phyloP scores from a whole-genome alignment of 2,888 invertebrate genomes.

The Piscicola geometra region DNA sequence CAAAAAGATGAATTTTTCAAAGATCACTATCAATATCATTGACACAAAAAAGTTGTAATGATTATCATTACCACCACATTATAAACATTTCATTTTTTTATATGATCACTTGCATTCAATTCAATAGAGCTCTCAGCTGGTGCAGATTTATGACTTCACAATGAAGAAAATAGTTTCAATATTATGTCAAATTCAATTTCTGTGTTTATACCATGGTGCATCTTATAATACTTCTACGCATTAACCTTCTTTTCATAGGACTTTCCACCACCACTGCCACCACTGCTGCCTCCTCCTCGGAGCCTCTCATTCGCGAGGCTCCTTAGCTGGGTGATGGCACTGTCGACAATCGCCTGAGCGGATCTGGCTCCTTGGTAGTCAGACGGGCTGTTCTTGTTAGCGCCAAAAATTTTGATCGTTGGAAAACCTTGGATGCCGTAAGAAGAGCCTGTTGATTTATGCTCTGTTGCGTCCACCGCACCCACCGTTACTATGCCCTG shows the following conservation, averaged over 20 bases:
- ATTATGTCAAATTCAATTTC: too few relatives aligned
- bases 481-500: conserved; percentile 89
- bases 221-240: too few relatives aligned
- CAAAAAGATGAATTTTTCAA: too few relatives aligned
- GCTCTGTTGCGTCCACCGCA: conserved; percentile 84
- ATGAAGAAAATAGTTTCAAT: too few relatives aligned
- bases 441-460: conserved; percentile 72
- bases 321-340: conserved; percentile 72
- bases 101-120: too few relatives aligned
- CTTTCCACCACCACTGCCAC: conserved; percentile 56
- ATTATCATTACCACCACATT: too few relatives aligned
- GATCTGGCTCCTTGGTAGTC: conserved; percentile 78
- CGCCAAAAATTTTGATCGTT: conserved; percentile 87
- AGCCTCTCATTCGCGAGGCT: conserved; percentile 69
- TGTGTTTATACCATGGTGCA: too few relatives aligned
- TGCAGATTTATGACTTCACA: too few relatives aligned
- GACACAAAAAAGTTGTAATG: too few relatives aligned
- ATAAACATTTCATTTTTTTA: too few relatives aligned
- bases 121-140: too few relatives aligned
- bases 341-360: conserved; percentile 79
- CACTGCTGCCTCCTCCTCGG: conserved; percentile 59
- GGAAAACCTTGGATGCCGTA: conserved; percentile 87
- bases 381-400: conserved; percentile 73
- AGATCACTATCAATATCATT: too few relatives aligned
- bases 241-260: neutral